phyloP scores from a whole-genome alignment of 2,797 vertebrate species.

The Anolis apletophallus region DNA sequence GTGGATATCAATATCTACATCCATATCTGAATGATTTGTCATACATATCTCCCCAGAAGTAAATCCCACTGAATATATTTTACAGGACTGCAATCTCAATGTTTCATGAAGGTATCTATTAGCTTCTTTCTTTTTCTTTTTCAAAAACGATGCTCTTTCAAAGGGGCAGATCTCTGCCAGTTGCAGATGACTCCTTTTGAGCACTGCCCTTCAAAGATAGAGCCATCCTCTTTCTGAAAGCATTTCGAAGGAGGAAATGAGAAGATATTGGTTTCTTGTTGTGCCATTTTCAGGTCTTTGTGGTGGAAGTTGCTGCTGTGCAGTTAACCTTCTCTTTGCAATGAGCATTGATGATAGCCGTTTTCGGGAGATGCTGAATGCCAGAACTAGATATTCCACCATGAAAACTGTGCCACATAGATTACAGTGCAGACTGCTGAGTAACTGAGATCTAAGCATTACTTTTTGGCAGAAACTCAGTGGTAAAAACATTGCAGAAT shows the following conservation, averaged over 20 bases:
- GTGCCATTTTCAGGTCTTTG: not conserved
- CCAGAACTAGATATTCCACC: constrained; percentile 11
- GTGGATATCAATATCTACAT: not conserved
- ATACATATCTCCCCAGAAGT: not conserved
- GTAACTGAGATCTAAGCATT: constrained; percentile 52
- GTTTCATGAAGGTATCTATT: not conserved
- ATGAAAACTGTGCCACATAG: not conserved
- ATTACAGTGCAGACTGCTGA: constrained; percentile 38
- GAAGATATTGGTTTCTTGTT: constrained; percentile 26
- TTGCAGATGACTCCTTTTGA: constrained; percentile 1
- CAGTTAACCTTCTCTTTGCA: not conserved
- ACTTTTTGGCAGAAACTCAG: constrained; percentile 65
- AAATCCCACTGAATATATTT: not conserved
- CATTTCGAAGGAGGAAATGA: constrained; percentile 8
- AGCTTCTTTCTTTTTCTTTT: not conserved
- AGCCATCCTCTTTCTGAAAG: not conserved
- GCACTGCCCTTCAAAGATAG: not conserved
- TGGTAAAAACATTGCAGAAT: constrained; percentile 63
- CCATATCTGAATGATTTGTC: not conserved
- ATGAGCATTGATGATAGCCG: not conserved
- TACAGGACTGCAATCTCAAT: not conserved
- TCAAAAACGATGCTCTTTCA: not conserved
- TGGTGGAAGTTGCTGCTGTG: not conserved
- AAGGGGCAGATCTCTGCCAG: not conserved
- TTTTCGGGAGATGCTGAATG: constrained; percentile 7